Evolutionary conservation across 2,888 invertebrate genomes (phyloP).

Genomic region (Labia minor): DNA sequence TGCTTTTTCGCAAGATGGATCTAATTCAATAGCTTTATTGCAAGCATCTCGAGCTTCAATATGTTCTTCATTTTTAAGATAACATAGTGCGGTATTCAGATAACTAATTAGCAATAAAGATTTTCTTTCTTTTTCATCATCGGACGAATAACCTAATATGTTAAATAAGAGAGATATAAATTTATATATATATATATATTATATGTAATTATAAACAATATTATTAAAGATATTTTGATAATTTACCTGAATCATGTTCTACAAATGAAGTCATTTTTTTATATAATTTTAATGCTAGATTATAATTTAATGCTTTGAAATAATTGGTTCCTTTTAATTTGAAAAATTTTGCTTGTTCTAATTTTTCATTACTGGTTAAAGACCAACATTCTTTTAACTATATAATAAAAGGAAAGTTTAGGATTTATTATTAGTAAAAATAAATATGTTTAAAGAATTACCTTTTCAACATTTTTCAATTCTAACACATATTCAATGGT

Average conservation of each 20-base stretch:
- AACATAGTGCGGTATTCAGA: slow-evolving; percentile 72
- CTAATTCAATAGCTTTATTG: slow-evolving; percentile 61
- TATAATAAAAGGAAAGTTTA: slow-evolving; percentile 20
- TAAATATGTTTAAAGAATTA: slow-evolving; percentile 31
- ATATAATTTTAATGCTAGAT: slow-evolving; percentile 77
- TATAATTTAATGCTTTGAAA: slow-evolving; percentile 68
- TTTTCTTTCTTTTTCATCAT: slow-evolving; percentile 40
- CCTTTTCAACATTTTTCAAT: slow-evolving; percentile 74
- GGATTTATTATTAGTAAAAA: background rate
- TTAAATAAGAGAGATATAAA: too few species aligned
- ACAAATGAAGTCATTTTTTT: slow-evolving; percentile 59
- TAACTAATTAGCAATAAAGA: slow-evolving; percentile 56
- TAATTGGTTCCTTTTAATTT: slow-evolving; percentile 88
- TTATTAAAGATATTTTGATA: slow-evolving; percentile 23
- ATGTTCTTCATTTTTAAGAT: slow-evolving; percentile 62
- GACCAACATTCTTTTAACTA: slow-evolving; percentile 72
- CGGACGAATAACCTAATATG: too few species aligned
- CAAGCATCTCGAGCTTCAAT: slow-evolving; percentile 64
- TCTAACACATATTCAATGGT: slow-evolving; percentile 70
- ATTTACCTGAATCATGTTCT: slow-evolving; percentile 43
- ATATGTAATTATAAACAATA: slow-evolving; percentile 36
- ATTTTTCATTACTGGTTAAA: slow-evolving; percentile 63
- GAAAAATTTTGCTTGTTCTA: slow-evolving; percentile 67
- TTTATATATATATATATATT: too few species aligned
- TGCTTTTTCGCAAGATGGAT: slow-evolving; percentile 74